phyloP scores from a whole-genome alignment of 1,140 invertebrate genomes.

The Linepithema humile region DNA sequence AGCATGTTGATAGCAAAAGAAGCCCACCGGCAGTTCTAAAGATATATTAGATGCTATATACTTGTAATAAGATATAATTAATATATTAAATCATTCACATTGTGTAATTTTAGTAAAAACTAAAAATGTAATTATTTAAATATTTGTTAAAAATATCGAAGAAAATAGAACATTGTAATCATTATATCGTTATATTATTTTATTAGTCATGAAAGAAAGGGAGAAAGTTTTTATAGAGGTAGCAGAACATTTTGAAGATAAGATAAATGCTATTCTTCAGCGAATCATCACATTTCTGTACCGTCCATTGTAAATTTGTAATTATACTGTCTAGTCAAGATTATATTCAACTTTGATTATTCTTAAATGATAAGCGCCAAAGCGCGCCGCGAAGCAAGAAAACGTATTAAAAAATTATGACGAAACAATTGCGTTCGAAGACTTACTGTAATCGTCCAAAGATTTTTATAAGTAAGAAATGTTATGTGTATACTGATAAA shows the following conservation, averaged over 20 bases:
- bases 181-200: constrained; percentile 31
- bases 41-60: constrained; percentile 10
- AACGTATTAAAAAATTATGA: not conserved
- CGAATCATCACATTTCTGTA: not conserved
- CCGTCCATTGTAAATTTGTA: constrained; percentile 17
- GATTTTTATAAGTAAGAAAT: constrained; percentile 17
- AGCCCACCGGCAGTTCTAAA: constrained; percentile 16
- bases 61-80: constrained; percentile 8
- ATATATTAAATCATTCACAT: constrained; percentile 1
- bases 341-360: constrained; percentile 5
- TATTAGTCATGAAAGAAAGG: not conserved
- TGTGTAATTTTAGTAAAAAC: not conserved
- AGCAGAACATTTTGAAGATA: not conserved
- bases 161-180: not conserved
- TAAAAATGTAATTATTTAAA: not conserved
- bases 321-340: constrained; percentile 59
- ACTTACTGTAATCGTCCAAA: constrained; percentile 8
- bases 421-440: not conserved
- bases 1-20: constrained; percentile 37
- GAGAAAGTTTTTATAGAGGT: not conserved
- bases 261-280: not conserved
- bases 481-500: not conserved
- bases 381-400: not conserved
- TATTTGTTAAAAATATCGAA: not conserved
- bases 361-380: constrained; percentile 11